These are phyloP conservation scores for Synanthedon vespiformis DNA, from an alignment of 2,888 invertebrate species.

Conservation along the genomic window DNA sequence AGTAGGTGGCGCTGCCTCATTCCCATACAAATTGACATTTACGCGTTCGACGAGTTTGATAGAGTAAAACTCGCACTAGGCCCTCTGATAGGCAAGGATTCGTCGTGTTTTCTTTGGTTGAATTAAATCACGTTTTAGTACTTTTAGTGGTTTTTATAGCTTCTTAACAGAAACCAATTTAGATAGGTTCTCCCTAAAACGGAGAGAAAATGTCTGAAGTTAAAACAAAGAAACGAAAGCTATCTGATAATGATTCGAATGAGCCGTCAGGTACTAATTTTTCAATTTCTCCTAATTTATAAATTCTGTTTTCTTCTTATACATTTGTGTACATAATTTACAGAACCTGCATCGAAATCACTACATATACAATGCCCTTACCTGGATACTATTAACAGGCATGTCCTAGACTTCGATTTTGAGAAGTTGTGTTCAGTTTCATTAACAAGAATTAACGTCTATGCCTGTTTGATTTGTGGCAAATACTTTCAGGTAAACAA, in stretches of 20 bases:
- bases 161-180: too few relatives aligned
- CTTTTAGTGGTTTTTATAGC: too few relatives aligned
- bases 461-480: slow-evolving; percentile 98
- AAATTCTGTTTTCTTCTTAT: too few relatives aligned
- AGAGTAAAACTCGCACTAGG: too few relatives aligned
- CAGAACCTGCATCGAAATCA: slow-evolving; percentile 34
- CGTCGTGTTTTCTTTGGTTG: too few relatives aligned
- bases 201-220: slow-evolving; percentile 25
- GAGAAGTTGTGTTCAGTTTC: slow-evolving; percentile 99
- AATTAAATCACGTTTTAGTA: too few relatives aligned
- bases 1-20: too few relatives aligned
- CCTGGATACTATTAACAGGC: slow-evolving; percentile 97
- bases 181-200: too few relatives aligned
- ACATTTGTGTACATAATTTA: slow-evolving; percentile 12
- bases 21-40: too few relatives aligned
- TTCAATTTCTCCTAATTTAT: background rate
- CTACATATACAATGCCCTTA: slow-evolving; percentile 87
- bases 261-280: background rate
- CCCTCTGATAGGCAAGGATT: too few relatives aligned
- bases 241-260: slow-evolving; percentile 9
- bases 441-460: slow-evolving; percentile 97
- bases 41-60: too few relatives aligned
- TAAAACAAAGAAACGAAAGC: slow-evolving; percentile 35
- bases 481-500: slow-evolving; percentile 85
- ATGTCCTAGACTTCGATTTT: slow-evolving; percentile 98